Percentiles rank a stretch among this genome's conserved stretches.
phyloP scores from a whole-genome alignment of 2,888 invertebrate species.

The Julus scandinavius region DNA sequence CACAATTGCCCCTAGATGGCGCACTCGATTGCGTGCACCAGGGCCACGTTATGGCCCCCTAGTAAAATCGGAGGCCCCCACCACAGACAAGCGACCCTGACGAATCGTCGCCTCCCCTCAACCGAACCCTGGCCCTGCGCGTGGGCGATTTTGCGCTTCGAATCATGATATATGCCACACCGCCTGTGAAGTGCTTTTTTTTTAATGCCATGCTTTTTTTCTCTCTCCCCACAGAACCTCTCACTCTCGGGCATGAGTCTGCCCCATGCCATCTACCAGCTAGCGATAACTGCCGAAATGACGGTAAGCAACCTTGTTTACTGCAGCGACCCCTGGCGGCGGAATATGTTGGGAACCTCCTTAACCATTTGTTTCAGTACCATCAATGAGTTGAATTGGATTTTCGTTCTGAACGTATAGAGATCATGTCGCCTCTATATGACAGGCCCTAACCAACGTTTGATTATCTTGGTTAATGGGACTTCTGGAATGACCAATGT shows the following conservation, averaged over 20 bases:
- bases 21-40: not conserved
- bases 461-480: too few species aligned
- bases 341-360: too few species aligned
- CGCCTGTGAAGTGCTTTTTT: not conserved
- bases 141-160: not conserved
- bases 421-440: too few species aligned
- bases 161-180: not conserved
- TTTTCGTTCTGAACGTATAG: too few species aligned
- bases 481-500: too few species aligned
- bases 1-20: not conserved
- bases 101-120: not conserved
- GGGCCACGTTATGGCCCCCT: too few species aligned
- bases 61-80: not conserved
- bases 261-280: not conserved
- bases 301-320: not conserved
- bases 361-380: too few species aligned
- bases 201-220: not conserved
- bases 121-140: not conserved
- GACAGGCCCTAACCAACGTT: too few species aligned
- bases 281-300: not conserved
- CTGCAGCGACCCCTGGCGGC: not conserved
- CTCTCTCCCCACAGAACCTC: not conserved
- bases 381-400: too few species aligned
- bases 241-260: not conserved
- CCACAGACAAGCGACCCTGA: not conserved